phyloP scores from a whole-genome alignment of 2,797 vertebrate genomes.

The Cottoperca gobio region DNA sequence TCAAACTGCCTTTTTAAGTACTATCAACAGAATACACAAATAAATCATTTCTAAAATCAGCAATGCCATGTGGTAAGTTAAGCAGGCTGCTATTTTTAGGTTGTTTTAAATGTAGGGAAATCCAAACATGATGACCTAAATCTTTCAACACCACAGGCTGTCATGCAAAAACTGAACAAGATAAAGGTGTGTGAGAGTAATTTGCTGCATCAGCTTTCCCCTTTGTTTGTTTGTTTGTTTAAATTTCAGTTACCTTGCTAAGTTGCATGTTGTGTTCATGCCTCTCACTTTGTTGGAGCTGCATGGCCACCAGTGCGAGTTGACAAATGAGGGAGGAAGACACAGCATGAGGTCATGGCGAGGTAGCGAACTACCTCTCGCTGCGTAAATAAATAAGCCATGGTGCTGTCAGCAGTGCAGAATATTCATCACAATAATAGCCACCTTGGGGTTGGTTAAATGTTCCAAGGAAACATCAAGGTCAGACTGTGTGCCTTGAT shows the following conservation, averaged over 20 bases:
- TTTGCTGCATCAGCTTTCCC: constrained; percentile 58
- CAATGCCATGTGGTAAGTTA: not conserved
- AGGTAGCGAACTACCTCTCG: constrained; percentile 77
- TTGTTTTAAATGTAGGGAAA: constrained; percentile 27
- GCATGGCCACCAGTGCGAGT: constrained; percentile 66
- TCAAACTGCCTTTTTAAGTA: not conserved
- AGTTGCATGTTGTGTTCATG: constrained; percentile 46
- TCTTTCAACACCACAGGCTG: constrained; percentile 42
- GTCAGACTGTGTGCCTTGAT: constrained; percentile 82
- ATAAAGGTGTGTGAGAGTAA: constrained; percentile 38
- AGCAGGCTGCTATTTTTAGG: constrained; percentile 20
- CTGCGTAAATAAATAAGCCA: constrained; percentile 87
- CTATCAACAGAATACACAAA: not conserved
- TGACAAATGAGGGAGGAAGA: constrained; percentile 84
- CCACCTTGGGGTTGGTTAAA: constrained; percentile 88
- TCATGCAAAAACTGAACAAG: constrained; percentile 29
- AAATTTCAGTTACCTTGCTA: constrained; percentile 39
- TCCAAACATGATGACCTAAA: constrained; percentile 33
- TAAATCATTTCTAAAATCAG: not conserved
- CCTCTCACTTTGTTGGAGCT: constrained; percentile 51
- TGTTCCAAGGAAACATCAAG: constrained; percentile 88
- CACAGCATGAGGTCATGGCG: constrained; percentile 79
- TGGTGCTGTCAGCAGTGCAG: constrained; percentile 72
- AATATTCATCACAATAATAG: constrained; percentile 88
- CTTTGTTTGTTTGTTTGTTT: constrained; percentile 43